phyloP scores from a whole-genome alignment of 2,113 vertebrate genomes.

The Butorides virescens region DNA sequence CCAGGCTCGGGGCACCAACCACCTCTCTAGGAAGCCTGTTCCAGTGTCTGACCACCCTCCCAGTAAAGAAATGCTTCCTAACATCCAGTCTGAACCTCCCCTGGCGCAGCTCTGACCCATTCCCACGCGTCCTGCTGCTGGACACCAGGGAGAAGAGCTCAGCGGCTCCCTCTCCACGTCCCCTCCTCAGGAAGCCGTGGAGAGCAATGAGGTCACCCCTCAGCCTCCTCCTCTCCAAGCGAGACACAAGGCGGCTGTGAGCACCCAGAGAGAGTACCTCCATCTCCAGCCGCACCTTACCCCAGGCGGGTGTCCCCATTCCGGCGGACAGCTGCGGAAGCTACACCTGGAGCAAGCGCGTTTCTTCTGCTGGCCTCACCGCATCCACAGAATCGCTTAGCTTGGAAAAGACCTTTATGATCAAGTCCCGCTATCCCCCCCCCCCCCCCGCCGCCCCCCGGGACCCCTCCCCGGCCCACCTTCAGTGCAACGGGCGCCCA shows the following conservation, averaged over 20 bases:
- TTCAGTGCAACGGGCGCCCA: accelerated
- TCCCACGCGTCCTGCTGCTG: accelerated
- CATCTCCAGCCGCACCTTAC: neutral
- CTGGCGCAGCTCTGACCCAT: neutral
- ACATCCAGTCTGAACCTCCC: too few relatives aligned
- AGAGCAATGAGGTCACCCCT: neutral
- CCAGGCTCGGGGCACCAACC: neutral
- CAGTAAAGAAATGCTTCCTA: neutral
- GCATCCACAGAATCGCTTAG: too few relatives aligned
- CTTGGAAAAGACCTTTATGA: too few relatives aligned
- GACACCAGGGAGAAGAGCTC: neutral
- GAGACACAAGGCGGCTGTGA: accelerated
- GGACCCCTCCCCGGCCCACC: too few relatives aligned
- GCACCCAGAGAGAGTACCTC: accelerated
- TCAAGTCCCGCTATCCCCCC: too few relatives aligned
- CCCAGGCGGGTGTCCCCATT: neutral
- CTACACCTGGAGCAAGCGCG: accelerated
- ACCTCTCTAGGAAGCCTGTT: neutral
- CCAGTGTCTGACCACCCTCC: neutral
- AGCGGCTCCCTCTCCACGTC: neutral
- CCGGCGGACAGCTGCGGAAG: neutral
- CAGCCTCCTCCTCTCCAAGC: neutral
- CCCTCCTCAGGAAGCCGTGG: neutral
- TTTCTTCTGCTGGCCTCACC: too few relatives aligned
- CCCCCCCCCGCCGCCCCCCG: too few relatives aligned